Percentiles rank a stretch among this genome's conserved stretches.
phyloP scores from a whole-genome alignment of 2,888 invertebrate genomes.

The Sinopyrophorus schimmeli region DNA sequence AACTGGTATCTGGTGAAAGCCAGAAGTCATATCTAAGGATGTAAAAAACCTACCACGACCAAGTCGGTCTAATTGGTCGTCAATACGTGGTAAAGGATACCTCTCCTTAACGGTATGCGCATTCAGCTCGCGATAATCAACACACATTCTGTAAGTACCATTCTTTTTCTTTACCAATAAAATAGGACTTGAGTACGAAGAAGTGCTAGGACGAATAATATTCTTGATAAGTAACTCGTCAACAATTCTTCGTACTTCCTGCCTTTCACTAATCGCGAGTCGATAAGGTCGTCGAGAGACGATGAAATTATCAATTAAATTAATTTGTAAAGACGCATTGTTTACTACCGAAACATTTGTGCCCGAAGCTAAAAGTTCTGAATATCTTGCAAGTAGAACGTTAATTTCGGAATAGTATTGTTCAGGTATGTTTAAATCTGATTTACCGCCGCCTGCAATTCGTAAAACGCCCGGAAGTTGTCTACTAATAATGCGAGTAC shows the following conservation, averaged over 20 bases:
- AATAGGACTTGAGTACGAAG: conserved; percentile 29
- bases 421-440: conserved; percentile 9
- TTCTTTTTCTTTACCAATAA: conserved; percentile 32
- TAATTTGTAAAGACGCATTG: conserved; percentile 12
- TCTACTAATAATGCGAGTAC: conserved; percentile 8
- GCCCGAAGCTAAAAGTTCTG: conserved; percentile 4
- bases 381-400: conserved; percentile 1
- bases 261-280: conserved; percentile 19
- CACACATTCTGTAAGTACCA: conserved; percentile 26
- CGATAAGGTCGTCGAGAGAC: conserved; percentile 30
- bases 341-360: conserved; percentile 12
- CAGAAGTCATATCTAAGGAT: conserved; percentile 39
- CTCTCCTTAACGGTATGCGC: conserved; percentile 38
- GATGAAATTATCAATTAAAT: conserved; percentile 18
- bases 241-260: conserved; percentile 23
- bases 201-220: conserved; percentile 27
- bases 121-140: conserved; percentile 41
- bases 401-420: neutral
- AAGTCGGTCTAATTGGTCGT: conserved; percentile 40
- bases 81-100: conserved; percentile 41
- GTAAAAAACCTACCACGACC: conserved; percentile 36
- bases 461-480: conserved; percentile 12
- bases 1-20: conserved; percentile 44
- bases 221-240: conserved; percentile 20
- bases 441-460: no score